Evolutionary conservation across 2,113 vertebrate species (phyloP).

Genomic region (Notothenia rossii): DNA sequence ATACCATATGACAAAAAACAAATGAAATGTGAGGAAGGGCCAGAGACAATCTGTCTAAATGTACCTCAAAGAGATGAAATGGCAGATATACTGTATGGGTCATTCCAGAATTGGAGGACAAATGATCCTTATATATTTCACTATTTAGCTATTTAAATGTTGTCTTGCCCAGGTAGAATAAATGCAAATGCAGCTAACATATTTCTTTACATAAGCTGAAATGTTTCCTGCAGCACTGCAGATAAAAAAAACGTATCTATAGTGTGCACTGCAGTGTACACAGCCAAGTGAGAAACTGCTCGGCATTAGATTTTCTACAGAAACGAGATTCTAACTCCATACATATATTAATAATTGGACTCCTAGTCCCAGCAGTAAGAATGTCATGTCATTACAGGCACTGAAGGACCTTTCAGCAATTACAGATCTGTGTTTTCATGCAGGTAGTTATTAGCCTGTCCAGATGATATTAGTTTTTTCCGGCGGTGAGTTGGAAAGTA

Average conservation of each 20-base stretch:
- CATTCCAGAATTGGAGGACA: too few relatives aligned
- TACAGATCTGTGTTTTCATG: not conserved
- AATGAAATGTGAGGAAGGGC: not conserved
- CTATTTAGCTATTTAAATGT: too few relatives aligned
- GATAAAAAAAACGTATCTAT: too few relatives aligned
- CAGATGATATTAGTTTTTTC: not conserved
- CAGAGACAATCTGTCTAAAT: not conserved
- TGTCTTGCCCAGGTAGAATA: too few relatives aligned
- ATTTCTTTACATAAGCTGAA: too few relatives aligned
- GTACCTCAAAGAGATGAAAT: not conserved
- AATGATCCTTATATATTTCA: too few relatives aligned
- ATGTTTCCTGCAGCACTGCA: too few relatives aligned
- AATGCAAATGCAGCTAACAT: too few relatives aligned
- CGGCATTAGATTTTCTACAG: not conserved
- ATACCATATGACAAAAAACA: too few relatives aligned
- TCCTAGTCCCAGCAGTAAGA: not conserved
- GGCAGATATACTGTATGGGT: not conserved
- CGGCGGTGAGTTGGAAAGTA: not conserved
- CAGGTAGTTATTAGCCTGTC: not conserved
- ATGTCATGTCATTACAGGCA: slow-evolving; percentile 2
- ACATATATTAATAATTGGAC: not conserved
- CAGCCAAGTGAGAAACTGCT: not conserved
- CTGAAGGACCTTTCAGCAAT: not conserved
- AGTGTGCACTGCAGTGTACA: too few relatives aligned
- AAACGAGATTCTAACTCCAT: not conserved